Evolutionary conservation across 2,888 invertebrate species (phyloP).

Genomic region (Lochmaea crataegi): DNA sequence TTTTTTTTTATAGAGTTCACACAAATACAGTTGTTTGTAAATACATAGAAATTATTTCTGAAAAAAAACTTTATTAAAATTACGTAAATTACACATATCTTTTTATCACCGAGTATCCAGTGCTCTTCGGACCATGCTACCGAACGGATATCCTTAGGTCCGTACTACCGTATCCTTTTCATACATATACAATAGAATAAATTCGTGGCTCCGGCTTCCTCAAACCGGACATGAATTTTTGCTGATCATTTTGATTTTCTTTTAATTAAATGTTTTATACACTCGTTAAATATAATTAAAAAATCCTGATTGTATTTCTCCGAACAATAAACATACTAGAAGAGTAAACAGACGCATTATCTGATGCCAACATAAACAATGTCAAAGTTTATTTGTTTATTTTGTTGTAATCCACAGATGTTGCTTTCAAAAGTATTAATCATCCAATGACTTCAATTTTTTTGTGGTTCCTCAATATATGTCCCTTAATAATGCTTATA

Average conservation of each 20-base stretch:
- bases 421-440: too few species aligned
- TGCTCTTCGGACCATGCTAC: conserved; percentile 64
- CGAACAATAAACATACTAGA: too few species aligned
- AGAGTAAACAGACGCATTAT: too few species aligned
- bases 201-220: conserved; percentile 17
- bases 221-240: conserved; percentile 41
- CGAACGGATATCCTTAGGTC: conserved; percentile 65
- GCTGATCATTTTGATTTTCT: conserved; percentile 1
- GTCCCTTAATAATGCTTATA: too few species aligned
- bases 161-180: conserved; percentile 52
- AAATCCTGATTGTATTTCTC: too few species aligned
- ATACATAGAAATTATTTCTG: too few species aligned
- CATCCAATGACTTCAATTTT: too few species aligned
- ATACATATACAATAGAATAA: conserved; percentile 19
- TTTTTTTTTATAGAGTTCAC: conserved; percentile 22
- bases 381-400: too few species aligned
- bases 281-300: too few species aligned
- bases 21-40: background rate
- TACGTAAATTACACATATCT: conserved; percentile 1
- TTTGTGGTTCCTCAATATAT: too few species aligned
- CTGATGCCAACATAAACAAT: too few species aligned
- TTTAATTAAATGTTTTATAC: conserved; percentile 10
- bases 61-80: background rate
- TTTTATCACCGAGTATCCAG: conserved; percentile 56
- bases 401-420: too few species aligned